phyloP scores from a whole-genome alignment of 2,113 vertebrate genomes.

The Stomatorhinus ivindoensis region DNA sequence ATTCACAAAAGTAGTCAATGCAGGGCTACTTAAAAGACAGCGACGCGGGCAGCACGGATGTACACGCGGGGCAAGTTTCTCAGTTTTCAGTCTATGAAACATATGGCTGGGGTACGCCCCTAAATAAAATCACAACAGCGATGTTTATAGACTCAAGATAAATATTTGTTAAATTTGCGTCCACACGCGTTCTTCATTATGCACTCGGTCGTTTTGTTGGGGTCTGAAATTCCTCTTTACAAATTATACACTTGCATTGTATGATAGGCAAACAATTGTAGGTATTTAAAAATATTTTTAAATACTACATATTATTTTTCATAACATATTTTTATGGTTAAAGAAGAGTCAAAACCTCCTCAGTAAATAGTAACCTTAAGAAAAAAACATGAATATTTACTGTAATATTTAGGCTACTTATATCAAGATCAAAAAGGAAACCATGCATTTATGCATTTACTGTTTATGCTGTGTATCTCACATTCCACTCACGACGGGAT shows the following conservation, averaged over 20 bases:
- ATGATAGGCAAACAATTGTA: background rate
- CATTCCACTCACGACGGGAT: slow-evolving; percentile 20
- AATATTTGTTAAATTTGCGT: background rate
- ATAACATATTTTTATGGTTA: background rate
- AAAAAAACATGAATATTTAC: background rate
- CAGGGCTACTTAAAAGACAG: background rate
- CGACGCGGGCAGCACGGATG: background rate
- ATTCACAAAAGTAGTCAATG: slow-evolving; percentile 22
- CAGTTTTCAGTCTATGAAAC: background rate
- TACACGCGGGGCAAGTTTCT: background rate
- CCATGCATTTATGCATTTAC: background rate
- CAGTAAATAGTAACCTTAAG: slow-evolving; percentile 18
- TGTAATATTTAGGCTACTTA: background rate
- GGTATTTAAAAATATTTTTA: background rate
- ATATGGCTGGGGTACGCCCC: slow-evolving; percentile 2
- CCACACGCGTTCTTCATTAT: background rate
- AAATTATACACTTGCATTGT: background rate
- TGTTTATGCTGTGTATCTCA: background rate
- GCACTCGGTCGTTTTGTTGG: background rate
- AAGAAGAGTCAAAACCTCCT: background rate
- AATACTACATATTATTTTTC: background rate
- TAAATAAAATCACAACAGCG: background rate
- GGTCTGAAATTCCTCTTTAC: background rate
- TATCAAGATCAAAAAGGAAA: background rate
- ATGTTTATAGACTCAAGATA: background rate